phyloP scores from a whole-genome alignment of 2,113 vertebrate species.

The Saguinus imperator region DNA sequence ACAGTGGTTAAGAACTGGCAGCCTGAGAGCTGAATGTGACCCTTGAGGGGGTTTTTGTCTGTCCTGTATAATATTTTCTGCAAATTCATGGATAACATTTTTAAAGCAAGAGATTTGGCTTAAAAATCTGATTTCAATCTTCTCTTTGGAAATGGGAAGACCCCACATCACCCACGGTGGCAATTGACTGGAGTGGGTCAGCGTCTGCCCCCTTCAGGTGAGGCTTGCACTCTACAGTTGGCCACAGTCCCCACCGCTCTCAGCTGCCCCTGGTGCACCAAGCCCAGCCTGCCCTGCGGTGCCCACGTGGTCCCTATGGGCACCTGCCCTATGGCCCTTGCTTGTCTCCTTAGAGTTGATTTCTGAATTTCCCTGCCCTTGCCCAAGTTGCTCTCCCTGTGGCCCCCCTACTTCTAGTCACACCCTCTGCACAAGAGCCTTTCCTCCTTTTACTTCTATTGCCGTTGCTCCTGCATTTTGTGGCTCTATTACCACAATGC shows the following conservation, averaged over 20 bases:
- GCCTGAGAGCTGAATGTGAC: not conserved
- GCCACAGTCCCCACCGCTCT: accelerated
- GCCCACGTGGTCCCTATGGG: accelerated
- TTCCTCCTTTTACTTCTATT: not conserved
- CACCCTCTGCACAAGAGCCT: accelerated
- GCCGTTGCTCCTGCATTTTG: not conserved
- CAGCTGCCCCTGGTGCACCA: not conserved
- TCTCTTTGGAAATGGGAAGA: not conserved
- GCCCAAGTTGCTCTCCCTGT: not conserved
- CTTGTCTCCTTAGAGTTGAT: not conserved
- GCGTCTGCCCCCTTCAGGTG: accelerated
- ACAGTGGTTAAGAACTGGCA: accelerated
- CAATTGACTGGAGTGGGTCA: accelerated
- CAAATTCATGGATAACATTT: not conserved
- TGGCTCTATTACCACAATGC: accelerated
- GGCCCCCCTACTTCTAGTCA: not conserved
- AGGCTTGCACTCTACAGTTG: accelerated
- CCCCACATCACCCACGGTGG: accelerated
- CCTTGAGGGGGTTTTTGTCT: accelerated
- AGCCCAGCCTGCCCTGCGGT: not conserved
- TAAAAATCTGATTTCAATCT: not conserved
- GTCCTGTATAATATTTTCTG: not conserved
- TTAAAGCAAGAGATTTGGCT: not conserved
- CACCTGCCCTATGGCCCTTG: not conserved
- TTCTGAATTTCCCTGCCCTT: not conserved